Evolutionary conservation across 1,140 invertebrate genomes (phyloP).

Genomic region (Drosophila parabipectinata): DNA sequence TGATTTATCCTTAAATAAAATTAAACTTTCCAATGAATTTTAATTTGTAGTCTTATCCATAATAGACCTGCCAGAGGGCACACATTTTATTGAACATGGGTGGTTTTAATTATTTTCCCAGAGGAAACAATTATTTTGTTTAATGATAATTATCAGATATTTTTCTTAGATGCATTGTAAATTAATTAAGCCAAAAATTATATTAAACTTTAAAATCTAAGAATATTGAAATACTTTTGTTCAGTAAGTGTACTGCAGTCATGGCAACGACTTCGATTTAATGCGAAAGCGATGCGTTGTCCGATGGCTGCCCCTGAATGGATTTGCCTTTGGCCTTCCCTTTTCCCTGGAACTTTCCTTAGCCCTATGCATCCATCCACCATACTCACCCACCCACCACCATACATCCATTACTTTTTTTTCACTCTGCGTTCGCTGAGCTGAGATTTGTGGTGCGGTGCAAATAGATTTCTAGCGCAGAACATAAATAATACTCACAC

Average conservation of each 20-base stretch:
- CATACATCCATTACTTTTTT: slow-evolving; percentile 41
- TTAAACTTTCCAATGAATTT: too few relatives aligned
- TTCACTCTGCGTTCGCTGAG: slow-evolving; percentile 67
- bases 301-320: slow-evolving; percentile 57
- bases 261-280: slow-evolving; percentile 76
- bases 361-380: slow-evolving; percentile 1
- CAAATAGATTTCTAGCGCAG: slow-evolving; percentile 83
- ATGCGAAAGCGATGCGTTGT: slow-evolving; percentile 77
- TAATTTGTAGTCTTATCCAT: too few relatives aligned
- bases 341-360: slow-evolving; percentile 16
- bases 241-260: slow-evolving; percentile 8
- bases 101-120: too few relatives aligned
- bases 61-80: too few relatives aligned
- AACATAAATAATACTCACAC: slow-evolving; percentile 80
- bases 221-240: neutral
- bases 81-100: too few relatives aligned
- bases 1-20: too few relatives aligned
- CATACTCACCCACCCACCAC: slow-evolving; percentile 14
- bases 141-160: too few relatives aligned
- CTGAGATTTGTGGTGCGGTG: slow-evolving; percentile 83
- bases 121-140: too few relatives aligned
- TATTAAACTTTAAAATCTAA: neutral
- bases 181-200: neutral
- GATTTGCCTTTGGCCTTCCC: slow-evolving; percentile 43
- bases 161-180: neutral